phyloP scores from a whole-genome alignment of 2,797 vertebrate genomes.

The Hoplostethus atlanticus region DNA sequence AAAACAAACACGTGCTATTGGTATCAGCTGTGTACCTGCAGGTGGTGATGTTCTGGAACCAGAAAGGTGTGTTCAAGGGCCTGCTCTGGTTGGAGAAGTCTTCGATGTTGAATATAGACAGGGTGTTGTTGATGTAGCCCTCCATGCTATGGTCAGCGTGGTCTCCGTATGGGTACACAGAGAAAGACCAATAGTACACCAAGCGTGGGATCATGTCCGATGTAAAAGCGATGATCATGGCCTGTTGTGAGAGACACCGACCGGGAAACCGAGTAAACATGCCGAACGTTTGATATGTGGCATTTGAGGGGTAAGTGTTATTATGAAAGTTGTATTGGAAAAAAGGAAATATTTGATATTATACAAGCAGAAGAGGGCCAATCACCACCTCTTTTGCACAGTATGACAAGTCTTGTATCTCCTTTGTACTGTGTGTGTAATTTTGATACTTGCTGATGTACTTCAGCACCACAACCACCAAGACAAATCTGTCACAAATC shows the following conservation, averaged over 20 bases:
- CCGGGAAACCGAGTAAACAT: background rate
- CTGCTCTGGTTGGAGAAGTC: constrained; percentile 87
- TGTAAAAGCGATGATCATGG: constrained; percentile 96
- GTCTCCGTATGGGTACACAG: constrained; percentile 86
- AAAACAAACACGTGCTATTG: too few species aligned
- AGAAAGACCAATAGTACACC: constrained; percentile 98
- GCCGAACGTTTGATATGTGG: background rate
- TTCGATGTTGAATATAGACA: constrained; percentile 87
- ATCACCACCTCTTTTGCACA: too few species aligned
- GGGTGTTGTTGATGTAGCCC: constrained; percentile 93
- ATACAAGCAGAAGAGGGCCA: too few species aligned
- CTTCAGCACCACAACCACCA: background rate
- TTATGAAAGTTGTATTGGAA: background rate
- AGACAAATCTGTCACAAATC: background rate
- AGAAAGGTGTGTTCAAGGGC: constrained; percentile 57
- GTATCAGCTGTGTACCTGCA: constrained; percentile 86
- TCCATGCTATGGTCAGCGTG: constrained; percentile 86
- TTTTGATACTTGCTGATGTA: background rate
- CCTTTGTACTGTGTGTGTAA: background rate
- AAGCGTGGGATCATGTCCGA: constrained; percentile 96
- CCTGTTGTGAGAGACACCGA: constrained; percentile 75
- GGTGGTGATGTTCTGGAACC: constrained; percentile 77
- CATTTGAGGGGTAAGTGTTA: background rate
- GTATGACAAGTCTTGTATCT: background rate
- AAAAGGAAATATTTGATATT: too few species aligned